phyloP scores from a whole-genome alignment of 1,140 invertebrate genomes.

The Drosophila auraria region DNA sequence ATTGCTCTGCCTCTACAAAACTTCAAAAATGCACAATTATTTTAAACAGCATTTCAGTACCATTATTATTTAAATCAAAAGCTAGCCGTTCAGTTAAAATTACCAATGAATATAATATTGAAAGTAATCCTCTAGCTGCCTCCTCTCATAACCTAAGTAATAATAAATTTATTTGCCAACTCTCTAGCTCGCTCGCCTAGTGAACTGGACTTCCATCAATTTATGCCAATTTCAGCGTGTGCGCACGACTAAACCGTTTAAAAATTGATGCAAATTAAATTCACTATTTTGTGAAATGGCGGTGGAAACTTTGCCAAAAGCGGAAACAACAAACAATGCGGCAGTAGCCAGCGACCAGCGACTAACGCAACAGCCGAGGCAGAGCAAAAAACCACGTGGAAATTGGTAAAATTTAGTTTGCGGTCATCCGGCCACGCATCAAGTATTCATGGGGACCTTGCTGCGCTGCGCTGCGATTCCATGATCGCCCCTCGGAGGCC shows the following conservation, averaged over 20 bases:
- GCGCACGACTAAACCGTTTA: constrained; percentile 46
- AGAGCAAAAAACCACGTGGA: constrained; percentile 25
- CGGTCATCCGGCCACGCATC: constrained; percentile 31
- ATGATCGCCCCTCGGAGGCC: constrained; percentile 46
- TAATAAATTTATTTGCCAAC: constrained; percentile 43
- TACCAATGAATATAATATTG: background rate
- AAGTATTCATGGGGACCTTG: constrained; percentile 41
- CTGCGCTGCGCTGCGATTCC: background rate
- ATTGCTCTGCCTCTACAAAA: no score
- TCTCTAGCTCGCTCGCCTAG: constrained; percentile 9
- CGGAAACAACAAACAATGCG: constrained; percentile 36
- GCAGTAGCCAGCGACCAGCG: background rate
- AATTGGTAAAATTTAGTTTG: constrained; percentile 53
- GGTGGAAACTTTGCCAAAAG: constrained; percentile 17
- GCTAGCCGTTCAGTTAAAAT: background rate
- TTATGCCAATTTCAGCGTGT: constrained; percentile 48
- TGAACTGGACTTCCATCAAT: constrained; percentile 38
- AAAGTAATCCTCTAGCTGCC: constrained; percentile 10
- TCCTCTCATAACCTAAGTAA: constrained; percentile 8
- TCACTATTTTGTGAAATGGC: constrained; percentile 39
- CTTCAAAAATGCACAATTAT: background rate
- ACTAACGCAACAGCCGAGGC: no score
- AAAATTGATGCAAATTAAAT: constrained; percentile 55
- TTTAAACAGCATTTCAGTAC: no score
- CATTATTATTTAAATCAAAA: background rate